These are phyloP conservation scores for Lonchura striata DNA, from an alignment of 2,113 vertebrate species.

Conservation along the genomic window DNA sequence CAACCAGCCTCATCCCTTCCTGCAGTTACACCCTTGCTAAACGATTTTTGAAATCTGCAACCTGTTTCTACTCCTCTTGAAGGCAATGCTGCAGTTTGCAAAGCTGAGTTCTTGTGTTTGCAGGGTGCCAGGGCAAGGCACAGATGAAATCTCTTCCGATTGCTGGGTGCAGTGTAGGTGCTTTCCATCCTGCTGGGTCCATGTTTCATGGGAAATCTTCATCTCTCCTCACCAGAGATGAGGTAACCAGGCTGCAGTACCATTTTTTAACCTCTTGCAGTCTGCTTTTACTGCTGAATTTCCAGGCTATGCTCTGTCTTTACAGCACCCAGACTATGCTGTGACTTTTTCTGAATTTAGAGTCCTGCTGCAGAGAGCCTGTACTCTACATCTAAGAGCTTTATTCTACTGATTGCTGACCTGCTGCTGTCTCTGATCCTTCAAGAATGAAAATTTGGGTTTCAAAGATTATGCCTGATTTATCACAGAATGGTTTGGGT, in stretches of 20 bases:
- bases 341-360: background rate
- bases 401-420: background rate
- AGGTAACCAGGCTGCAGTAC: background rate
- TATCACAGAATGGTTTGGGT: background rate
- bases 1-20: background rate
- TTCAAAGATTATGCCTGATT: background rate
- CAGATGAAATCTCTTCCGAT: rapidly evolving
- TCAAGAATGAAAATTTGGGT: background rate
- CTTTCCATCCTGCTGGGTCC: background rate
- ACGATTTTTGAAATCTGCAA: background rate
- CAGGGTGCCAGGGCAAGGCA: background rate
- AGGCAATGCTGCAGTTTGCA: background rate
- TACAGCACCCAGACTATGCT: background rate
- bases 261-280: background rate
- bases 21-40: background rate
- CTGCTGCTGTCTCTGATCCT: background rate
- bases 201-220: background rate
- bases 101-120: background rate
- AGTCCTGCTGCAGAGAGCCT: background rate
- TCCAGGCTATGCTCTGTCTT: background rate
- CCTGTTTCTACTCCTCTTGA: rapidly evolving
- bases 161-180: background rate
- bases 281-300: background rate
- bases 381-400: rapidly evolving
- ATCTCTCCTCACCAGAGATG: background rate